Base-by-base conservation (phyloP, 2,888 invertebrate species). In the Apodemia zela region DNA sequence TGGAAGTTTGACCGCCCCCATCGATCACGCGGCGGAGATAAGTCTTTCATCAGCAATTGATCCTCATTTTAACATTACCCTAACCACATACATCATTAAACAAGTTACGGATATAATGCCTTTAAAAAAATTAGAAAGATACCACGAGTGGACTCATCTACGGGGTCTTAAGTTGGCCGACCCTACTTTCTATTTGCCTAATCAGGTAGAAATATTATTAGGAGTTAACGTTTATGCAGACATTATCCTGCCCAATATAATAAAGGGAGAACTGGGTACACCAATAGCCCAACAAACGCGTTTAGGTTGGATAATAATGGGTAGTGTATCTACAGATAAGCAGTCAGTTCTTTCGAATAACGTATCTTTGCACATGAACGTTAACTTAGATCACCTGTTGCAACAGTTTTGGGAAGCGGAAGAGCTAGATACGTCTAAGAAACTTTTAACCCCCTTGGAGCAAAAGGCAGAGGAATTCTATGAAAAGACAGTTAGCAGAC, bases 131-230 rank as follows among this genome's bases (percentile, higher is more conserved):
- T n/a, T n/a, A n/a, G n/a, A n/a, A n/a, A n/a, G n/a, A n/a, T n/a
- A n/a, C n/a, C n/a, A n/a, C n/a, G n/a, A n/a, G n/a, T n/a, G n/a
- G n/a, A n/a, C n/a, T n/a, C n/a, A n/a, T n/a, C n/a, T n/a, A n/a
- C n/a, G n/a, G n/a, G n/a, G n/a, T n/a, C n/a, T n/a, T n/a, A n/a
- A n/a, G n/a, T n/a, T n/a, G n/a, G n/a, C n/a, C n/a, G n/a, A n/a
- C n/a, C n/a, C n/a, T n/a, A n/a, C n/a, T n/a, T n/a, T n/a, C n/a
- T n/a, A n/a, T n/a, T 2, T 15, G n/a, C 47, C 47, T n/a, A 61
- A 63, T 21, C 65, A 59, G n/a, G 69, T 73, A 10, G 67, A 72
- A 35, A 61, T 73, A 2, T 7, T 73, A 8, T 54, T 72, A 3
- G 72, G 72, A 45, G 71, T 60, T 3, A 69, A 71, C 3, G 63